These are phyloP conservation scores for Strix occidentalis DNA, from an alignment of 2,797 vertebrate genomes.

Conservation along the genomic window DNA sequence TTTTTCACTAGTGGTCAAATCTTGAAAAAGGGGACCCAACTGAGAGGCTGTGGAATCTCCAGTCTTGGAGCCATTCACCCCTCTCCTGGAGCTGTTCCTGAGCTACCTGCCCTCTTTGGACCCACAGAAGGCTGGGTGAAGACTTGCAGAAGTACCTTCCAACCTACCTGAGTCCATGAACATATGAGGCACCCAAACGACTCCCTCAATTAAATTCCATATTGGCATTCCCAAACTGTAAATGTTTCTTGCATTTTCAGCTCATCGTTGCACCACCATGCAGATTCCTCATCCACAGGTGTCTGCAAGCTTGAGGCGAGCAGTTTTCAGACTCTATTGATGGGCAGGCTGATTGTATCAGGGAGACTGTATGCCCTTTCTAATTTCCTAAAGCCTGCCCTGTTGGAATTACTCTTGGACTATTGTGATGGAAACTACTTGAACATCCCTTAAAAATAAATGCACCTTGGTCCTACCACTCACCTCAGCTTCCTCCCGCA, in stretches of 20 bases:
- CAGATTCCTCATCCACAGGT: neutral
- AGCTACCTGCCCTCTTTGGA: neutral
- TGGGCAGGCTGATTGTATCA: neutral
- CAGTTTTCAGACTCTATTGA: neutral
- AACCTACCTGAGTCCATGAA: neutral
- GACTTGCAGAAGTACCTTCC: neutral
- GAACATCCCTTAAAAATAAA: neutral
- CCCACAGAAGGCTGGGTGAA: neutral
- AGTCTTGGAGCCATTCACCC: neutral
- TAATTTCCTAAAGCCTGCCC: neutral
- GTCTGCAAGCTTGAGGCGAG: neutral
- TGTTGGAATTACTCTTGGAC: neutral
- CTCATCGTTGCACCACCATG: neutral
- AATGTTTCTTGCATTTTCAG: neutral
- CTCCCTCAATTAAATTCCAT: neutral
- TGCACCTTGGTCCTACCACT: constrained; percentile 19
- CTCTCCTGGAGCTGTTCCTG: neutral
- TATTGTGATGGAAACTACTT: neutral
- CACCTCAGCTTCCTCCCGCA: constrained; percentile 87
- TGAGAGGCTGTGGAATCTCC: neutral
- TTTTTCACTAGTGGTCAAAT: neutral
- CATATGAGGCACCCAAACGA: neutral
- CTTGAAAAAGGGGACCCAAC: neutral
- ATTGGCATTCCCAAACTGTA: neutral
- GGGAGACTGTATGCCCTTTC: neutral